Percentiles rank a stretch among this genome's conserved stretches.
These are phyloP conservation scores for Lamellibrachia satsuma DNA, from an alignment of 2,888 invertebrate genomes.

Conservation along the genomic window DNA sequence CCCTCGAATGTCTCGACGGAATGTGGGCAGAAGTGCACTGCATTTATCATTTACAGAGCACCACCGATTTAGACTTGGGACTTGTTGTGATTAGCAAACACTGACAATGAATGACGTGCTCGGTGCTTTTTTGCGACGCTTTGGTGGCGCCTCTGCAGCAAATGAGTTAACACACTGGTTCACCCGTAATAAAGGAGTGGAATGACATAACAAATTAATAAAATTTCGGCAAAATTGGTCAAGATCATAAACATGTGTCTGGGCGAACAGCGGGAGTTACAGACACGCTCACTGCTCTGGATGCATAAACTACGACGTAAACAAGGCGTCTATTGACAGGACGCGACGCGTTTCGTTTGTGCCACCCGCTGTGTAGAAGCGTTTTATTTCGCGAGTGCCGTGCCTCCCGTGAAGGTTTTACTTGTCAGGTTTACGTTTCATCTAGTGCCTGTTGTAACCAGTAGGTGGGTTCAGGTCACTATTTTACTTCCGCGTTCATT, in stretches of 20 bases:
- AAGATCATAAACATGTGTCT: background rate
- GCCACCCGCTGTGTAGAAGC: background rate
- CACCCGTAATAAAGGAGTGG: background rate
- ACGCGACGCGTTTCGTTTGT: background rate
- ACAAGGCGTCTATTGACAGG: background rate
- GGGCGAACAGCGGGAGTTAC: background rate
- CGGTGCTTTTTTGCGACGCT: background rate
- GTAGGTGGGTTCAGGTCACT: too few species aligned
- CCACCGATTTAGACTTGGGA: background rate
- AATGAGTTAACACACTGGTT: background rate
- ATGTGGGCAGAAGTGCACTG: background rate
- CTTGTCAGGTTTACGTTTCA: too few species aligned
- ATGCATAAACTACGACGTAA: background rate
- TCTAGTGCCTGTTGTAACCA: too few species aligned
- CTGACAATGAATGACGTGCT: background rate
- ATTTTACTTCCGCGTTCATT: too few species aligned
- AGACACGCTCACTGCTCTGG: background rate
- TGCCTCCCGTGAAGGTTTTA: too few species aligned
- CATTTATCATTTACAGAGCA: background rate
- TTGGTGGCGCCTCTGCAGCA: background rate
- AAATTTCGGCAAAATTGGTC: background rate
- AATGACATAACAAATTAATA: background rate
- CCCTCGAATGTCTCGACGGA: background rate
- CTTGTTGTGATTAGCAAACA: background rate
- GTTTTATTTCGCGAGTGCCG: too few species aligned